Evolutionary conservation across 2,888 invertebrate species (phyloP).

Genomic region (Rhingia rostrata): DNA sequence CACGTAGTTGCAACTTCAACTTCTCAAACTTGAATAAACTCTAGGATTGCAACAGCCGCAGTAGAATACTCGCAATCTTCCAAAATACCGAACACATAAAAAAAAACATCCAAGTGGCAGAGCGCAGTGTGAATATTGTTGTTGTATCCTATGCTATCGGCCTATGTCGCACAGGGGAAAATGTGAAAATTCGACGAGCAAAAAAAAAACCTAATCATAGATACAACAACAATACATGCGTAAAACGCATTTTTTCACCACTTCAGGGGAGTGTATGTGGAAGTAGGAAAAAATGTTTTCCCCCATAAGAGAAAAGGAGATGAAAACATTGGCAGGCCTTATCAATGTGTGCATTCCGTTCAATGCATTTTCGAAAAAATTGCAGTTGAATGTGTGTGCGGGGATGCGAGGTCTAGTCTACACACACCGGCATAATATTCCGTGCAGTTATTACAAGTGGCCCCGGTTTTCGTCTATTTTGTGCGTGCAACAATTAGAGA

Average conservation of each 20-base stretch:
- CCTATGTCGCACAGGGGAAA: constrained; percentile 64
- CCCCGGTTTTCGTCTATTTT: constrained; percentile 55
- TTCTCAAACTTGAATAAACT: constrained; percentile 74
- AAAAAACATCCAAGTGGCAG: constrained; percentile 56
- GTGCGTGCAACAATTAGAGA: constrained; percentile 62
- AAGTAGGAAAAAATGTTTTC: constrained; percentile 35
- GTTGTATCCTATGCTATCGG: constrained; percentile 49
- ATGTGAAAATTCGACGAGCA: constrained; percentile 71
- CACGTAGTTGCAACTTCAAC: constrained; percentile 74
- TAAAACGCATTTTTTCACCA: constrained; percentile 70
- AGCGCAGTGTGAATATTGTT: constrained; percentile 59
- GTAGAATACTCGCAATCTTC: constrained; percentile 73
- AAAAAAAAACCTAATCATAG: constrained; percentile 61
- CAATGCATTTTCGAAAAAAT: constrained; percentile 71
- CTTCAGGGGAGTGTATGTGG: constrained; percentile 34
- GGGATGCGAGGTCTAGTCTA: constrained; percentile 6
- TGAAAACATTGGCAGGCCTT: constrained; percentile 5
- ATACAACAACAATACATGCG: constrained; percentile 58
- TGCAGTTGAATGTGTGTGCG: constrained; percentile 60
- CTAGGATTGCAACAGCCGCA: constrained; percentile 68
- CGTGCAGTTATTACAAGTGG: constrained; percentile 73
- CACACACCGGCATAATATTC: constrained; percentile 9
- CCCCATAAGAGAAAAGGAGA: constrained; percentile 33
- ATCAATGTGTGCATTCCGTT: constrained; percentile 39
- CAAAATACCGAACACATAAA: constrained; percentile 41